Percentiles rank a stretch among this genome's conserved stretches.
Evolutionary conservation across 2,113 vertebrate species (phyloP).

Genomic region (Neogale vison): DNA sequence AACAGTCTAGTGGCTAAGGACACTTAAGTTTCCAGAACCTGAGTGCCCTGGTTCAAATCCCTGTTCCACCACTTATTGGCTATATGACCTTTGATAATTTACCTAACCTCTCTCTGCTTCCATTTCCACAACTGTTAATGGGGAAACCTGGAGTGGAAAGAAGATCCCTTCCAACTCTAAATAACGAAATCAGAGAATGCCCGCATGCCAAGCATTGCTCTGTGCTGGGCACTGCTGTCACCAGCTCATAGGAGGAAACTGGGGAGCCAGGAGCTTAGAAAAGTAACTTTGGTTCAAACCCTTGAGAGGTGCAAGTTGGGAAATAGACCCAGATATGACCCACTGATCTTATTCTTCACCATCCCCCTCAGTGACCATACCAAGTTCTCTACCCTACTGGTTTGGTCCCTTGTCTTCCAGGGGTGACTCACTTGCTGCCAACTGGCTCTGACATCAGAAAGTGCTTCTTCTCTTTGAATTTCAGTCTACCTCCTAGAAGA

Average conservation of each 20-base stretch:
- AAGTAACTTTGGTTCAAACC: not conserved
- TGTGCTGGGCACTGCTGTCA: not conserved
- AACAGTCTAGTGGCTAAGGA: not conserved
- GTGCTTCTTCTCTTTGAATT: not conserved
- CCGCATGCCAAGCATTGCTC: accelerated
- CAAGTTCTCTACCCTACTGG: not conserved
- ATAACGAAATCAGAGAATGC: not conserved
- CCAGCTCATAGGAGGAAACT: not conserved
- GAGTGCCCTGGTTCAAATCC: not conserved
- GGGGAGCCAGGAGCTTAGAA: not conserved
- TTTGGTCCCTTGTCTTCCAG: not conserved
- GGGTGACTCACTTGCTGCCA: accelerated
- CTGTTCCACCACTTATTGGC: not conserved
- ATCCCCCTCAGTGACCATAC: not conserved
- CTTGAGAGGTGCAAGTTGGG: not conserved
- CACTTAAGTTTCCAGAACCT: not conserved
- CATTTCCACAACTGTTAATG: not conserved
- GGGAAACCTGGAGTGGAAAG: not conserved
- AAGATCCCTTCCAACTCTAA: not conserved
- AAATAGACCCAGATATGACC: not conserved
- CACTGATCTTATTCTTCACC: not conserved
- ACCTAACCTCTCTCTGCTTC: not conserved
- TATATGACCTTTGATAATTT: not conserved
- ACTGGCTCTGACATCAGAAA: not conserved
- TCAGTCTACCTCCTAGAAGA: not conserved